Percentiles rank a stretch among this genome's conserved stretches.
These are phyloP conservation scores for Phenganax marumi DNA, from an alignment of 92 coral and sea anemone genomes.

Conservation along the genomic window DNA sequence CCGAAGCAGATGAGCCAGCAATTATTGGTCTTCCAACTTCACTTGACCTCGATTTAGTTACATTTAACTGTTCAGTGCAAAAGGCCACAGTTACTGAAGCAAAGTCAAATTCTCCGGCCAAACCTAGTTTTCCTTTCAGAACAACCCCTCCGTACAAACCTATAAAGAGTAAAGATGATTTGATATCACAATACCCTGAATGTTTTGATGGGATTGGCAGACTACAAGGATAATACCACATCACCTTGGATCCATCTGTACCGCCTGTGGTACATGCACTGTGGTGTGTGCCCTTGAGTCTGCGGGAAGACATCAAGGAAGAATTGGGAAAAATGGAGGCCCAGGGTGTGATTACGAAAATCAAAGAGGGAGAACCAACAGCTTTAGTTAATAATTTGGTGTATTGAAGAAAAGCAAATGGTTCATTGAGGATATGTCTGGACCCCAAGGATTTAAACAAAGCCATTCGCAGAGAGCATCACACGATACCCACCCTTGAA, in stretches of 20 bases:
- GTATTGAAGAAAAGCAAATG: conserved; percentile 51
- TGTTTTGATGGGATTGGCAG: conserved; percentile 54
- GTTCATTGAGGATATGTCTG: conserved; percentile 44
- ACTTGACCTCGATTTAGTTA: no score
- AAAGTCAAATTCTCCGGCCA: no score
- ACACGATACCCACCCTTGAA: neutral
- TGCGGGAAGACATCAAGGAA: conserved; percentile 47
- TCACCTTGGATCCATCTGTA: conserved; percentile 45
- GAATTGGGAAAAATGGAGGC: conserved; percentile 37
- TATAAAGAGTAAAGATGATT: conserved; percentile 45
- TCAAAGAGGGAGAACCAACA: conserved; percentile 63
- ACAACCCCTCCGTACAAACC: neutral
- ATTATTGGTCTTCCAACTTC: conserved; percentile 48
- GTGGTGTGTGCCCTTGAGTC: conserved; percentile 49
- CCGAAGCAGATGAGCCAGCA: conserved; percentile 51
- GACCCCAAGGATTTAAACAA: conserved; percentile 53
- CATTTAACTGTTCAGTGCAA: no score
- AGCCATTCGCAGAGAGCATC: conserved; percentile 61
- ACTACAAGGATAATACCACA: conserved; percentile 52
- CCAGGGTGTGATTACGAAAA: conserved; percentile 50
- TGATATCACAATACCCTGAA: conserved; percentile 38
- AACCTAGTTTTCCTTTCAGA: no score
- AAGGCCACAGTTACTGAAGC: no score
- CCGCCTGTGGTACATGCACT: conserved; percentile 47
- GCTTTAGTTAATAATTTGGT: conserved; percentile 51